phyloP scores from a whole-genome alignment of 2,113 vertebrate species.

The Gila orcuttii region DNA sequence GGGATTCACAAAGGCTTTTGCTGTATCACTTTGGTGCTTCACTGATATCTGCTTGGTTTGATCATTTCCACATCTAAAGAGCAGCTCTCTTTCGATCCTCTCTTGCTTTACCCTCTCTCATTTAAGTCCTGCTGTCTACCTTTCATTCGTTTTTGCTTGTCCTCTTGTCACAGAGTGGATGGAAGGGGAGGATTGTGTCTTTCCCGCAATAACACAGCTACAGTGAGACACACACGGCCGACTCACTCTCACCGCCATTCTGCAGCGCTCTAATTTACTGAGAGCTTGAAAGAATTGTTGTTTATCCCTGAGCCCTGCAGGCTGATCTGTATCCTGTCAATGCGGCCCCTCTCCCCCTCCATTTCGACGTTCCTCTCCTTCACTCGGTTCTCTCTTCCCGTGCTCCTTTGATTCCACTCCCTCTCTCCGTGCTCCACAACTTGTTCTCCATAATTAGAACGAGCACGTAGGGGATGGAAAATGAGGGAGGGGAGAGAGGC shows the following conservation, averaged over 20 bases:
- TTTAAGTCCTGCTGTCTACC: slow-evolving; percentile 4
- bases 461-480: slow-evolving; percentile 53
- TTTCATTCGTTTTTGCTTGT: slow-evolving; percentile 24
- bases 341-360: slow-evolving; percentile 42
- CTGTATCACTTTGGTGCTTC: slow-evolving; percentile 25
- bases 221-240: slow-evolving; percentile 45
- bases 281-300: slow-evolving; percentile 56
- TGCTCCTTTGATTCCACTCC: slow-evolving; percentile 57
- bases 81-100: slow-evolving; percentile 10
- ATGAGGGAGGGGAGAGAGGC: slow-evolving; percentile 33
- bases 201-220: slow-evolving; percentile 50
- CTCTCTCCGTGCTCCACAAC: slow-evolving; percentile 47
- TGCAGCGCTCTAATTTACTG: slow-evolving; percentile 56
- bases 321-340: slow-evolving; percentile 57
- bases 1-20: slow-evolving; percentile 12
- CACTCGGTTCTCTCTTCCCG: slow-evolving; percentile 30
- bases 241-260: slow-evolving; percentile 27
- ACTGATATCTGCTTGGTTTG: slow-evolving; percentile 31
- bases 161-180: slow-evolving; percentile 27
- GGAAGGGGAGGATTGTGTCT: slow-evolving; percentile 32
- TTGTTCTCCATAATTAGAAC: slow-evolving; percentile 64
- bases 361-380: slow-evolving; percentile 34
- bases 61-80: slow-evolving; percentile 32
- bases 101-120: neutral
- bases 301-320: slow-evolving; percentile 53